phyloP scores from a whole-genome alignment of 2,888 invertebrate species.

The Toxonevra muliebris region DNA sequence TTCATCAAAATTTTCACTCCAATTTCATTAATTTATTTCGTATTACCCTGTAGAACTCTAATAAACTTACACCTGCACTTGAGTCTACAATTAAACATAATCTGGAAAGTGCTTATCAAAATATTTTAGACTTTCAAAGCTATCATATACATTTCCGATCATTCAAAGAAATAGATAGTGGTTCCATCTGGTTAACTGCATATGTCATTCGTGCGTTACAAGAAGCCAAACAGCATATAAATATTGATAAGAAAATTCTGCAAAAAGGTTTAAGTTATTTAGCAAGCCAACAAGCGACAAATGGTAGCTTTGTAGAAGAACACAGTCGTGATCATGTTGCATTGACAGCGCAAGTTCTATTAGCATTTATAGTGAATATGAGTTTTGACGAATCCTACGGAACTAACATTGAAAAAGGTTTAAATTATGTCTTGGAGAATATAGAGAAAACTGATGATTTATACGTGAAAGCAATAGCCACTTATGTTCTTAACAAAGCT shows the following conservation, averaged over 20 bases:
- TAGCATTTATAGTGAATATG: conserved; percentile 77
- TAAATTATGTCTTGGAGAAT: conserved; percentile 77
- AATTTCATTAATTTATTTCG: background rate
- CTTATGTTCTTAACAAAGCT: conserved; percentile 80
- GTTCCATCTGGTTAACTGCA: conserved; percentile 84
- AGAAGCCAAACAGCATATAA: conserved; percentile 74
- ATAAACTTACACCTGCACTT: conserved; percentile 74
- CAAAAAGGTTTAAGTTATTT: conserved; percentile 76
- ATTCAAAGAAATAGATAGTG: conserved; percentile 72
- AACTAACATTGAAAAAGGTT: conserved; percentile 76
- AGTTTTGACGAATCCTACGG: too few species aligned
- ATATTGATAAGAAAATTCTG: conserved; percentile 75
- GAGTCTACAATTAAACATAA: conserved; percentile 67
- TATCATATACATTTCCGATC: conserved; percentile 89
- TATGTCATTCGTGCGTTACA: conserved; percentile 81
- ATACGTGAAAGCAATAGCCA: conserved; percentile 80
- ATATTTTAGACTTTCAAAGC: conserved; percentile 78
- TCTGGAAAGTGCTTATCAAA: conserved; percentile 89
- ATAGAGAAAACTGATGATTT: conserved; percentile 73
- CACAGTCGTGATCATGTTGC: conserved; percentile 78
- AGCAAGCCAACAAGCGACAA: conserved; percentile 72
- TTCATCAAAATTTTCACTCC: background rate
- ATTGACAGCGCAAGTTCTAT: conserved; percentile 79
- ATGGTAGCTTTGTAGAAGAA: conserved; percentile 82
- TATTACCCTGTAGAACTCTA: conserved; percentile 44